Conservation (phyloP, 2,113 vertebrate genomes). For the Psilopogon haemacephalus region DNA sequence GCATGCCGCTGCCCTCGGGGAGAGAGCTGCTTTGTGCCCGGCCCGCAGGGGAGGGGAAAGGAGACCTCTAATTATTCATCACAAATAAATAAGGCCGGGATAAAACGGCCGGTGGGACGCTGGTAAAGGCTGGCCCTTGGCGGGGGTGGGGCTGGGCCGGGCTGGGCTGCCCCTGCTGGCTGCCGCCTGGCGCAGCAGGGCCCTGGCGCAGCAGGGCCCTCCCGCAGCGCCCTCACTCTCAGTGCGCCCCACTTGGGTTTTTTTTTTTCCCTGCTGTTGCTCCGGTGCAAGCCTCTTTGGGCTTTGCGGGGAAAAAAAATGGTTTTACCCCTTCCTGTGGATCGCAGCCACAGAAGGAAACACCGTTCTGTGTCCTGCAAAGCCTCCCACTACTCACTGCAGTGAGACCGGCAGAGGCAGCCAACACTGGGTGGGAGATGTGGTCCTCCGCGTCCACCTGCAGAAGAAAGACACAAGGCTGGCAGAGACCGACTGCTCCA, state of each 20-base stretch:
- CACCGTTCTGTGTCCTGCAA: neutral
- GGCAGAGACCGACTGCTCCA: accelerated
- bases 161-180: accelerated
- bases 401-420: accelerated
- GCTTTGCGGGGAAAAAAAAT: neutral
- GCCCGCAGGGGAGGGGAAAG: neutral
- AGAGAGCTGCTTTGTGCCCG: neutral
- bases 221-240: accelerated
- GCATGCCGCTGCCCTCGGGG: neutral
- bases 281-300: neutral
- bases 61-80: neutral
- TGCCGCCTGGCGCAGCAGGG: accelerated
- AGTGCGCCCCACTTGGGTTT: accelerated
- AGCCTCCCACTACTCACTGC: accelerated
- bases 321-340: neutral
- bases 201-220: accelerated
- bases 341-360: neutral
- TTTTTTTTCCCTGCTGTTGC: accelerated
- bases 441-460: neutral
- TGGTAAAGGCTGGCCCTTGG: neutral
- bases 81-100: neutral
- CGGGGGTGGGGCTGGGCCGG: accelerated
- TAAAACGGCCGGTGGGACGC: accelerated
- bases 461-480: accelerated
- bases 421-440: neutral